phyloP scores from a whole-genome alignment of 2,113 vertebrate genomes.

The Cygnus buccinator region DNA sequence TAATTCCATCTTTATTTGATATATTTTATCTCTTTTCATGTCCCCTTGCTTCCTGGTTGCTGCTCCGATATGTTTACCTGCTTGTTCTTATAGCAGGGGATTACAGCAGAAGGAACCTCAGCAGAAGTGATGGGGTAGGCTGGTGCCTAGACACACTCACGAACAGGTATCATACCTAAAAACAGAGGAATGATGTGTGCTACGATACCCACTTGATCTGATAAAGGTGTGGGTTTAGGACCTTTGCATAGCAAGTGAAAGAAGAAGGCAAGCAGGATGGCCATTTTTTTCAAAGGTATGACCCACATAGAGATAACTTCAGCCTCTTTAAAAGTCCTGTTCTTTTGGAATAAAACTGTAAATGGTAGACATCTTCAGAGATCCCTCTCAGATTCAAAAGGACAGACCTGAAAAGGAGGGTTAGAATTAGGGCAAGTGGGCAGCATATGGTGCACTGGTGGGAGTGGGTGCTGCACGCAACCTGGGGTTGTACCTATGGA shows the following conservation, averaged over 20 bases:
- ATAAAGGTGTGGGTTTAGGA: neutral
- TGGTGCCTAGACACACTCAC: neutral
- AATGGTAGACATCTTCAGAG: neutral
- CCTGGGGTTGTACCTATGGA: neutral
- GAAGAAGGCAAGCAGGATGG: neutral
- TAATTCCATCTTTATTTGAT: neutral
- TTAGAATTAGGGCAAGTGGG: neutral
- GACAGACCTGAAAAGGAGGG: neutral
- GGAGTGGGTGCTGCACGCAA: neutral
- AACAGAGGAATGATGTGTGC: neutral
- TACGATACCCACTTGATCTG: fast-evolving
- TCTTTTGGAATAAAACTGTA: neutral
- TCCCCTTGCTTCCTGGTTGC: neutral
- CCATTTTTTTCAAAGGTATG: neutral
- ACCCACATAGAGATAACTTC: neutral
- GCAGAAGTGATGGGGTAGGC: neutral
- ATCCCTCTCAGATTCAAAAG: neutral
- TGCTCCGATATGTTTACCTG: neutral
- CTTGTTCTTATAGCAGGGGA: neutral
- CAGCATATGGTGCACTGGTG: neutral
- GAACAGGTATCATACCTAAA: neutral
- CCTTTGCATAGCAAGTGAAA: neutral
- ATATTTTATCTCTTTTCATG: neutral
- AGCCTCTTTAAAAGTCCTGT: neutral
- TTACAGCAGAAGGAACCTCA: neutral